These are phyloP conservation scores for Agapostemon virescens DNA, from an alignment of 2,888 invertebrate genomes.

Conservation along the genomic window DNA sequence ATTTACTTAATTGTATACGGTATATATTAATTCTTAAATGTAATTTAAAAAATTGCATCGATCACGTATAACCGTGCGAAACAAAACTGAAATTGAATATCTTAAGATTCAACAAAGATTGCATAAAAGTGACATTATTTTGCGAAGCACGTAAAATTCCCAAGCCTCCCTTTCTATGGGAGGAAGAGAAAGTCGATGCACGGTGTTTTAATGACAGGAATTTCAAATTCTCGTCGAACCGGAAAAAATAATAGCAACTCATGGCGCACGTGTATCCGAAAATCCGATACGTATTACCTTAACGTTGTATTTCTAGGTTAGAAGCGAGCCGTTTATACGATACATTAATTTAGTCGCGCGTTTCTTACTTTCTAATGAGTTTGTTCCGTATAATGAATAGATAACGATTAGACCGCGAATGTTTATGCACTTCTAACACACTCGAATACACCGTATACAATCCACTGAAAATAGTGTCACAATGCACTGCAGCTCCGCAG, in stretches of 20 bases:
- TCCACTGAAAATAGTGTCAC: background rate
- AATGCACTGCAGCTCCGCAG: background rate
- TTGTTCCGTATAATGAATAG: background rate
- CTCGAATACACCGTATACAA: background rate
- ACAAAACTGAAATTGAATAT: background rate
- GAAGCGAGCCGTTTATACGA: background rate
- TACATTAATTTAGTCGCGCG: background rate
- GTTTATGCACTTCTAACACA: background rate
- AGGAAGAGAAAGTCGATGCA: background rate
- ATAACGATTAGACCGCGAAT: background rate
- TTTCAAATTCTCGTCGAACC: background rate
- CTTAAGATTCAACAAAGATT: background rate
- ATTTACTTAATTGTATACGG: too few species aligned
- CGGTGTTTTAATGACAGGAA: background rate
- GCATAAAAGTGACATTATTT: background rate
- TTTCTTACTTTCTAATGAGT: slow-evolving; percentile 10
- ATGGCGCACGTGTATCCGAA: background rate
- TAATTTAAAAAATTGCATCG: too few species aligned
- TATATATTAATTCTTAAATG: too few species aligned
- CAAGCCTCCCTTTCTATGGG: background rate
- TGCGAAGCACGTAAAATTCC: background rate
- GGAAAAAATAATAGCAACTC: background rate
- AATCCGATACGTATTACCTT: background rate
- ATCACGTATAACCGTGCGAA: too few species aligned
- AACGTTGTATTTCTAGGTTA: background rate